A percentile compares a stretch with the other conserved stretches of the same genome.
phyloP scores from a whole-genome alignment of 2,113 vertebrate genomes.

The Fulmarus glacialis region DNA sequence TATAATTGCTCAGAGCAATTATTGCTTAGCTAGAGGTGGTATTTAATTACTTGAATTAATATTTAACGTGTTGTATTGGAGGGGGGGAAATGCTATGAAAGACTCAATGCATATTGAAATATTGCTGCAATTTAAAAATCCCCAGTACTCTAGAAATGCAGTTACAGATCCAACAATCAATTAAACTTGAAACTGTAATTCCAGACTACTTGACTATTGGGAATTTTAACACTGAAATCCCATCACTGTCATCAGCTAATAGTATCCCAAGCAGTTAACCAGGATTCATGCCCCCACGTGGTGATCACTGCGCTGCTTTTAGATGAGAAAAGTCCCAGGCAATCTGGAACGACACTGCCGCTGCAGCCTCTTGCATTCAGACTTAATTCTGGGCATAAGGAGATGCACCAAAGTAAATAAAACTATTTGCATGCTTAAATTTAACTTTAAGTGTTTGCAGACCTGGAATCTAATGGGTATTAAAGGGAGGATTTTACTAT shows the following conservation, averaged over 20 bases:
- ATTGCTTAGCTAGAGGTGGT: not conserved
- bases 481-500: not conserved
- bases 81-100: not conserved
- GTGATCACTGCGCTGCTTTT: not conserved
- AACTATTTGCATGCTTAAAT: not conserved
- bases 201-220: not conserved
- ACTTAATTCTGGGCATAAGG: not conserved
- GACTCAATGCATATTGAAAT: not conserved
- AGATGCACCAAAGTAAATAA: not conserved
- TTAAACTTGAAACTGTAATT: not conserved
- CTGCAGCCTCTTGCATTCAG: not conserved
- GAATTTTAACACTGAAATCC: not conserved
- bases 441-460: not conserved
- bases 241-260: not conserved
- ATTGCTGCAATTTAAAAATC: conserved; percentile 4
- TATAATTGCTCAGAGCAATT: not conserved
- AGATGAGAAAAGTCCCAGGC: not conserved
- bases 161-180: not conserved
- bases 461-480: not conserved
- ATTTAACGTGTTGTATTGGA: not conserved
- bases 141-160: not conserved
- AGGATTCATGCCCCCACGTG: not conserved
- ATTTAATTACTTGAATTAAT: conserved; percentile 46
- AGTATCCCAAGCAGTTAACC: not conserved
- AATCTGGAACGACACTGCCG: fast-evolving